phyloP scores from a whole-genome alignment of 1,140 invertebrate genomes.

The Zaprionus gabonicus region DNA sequence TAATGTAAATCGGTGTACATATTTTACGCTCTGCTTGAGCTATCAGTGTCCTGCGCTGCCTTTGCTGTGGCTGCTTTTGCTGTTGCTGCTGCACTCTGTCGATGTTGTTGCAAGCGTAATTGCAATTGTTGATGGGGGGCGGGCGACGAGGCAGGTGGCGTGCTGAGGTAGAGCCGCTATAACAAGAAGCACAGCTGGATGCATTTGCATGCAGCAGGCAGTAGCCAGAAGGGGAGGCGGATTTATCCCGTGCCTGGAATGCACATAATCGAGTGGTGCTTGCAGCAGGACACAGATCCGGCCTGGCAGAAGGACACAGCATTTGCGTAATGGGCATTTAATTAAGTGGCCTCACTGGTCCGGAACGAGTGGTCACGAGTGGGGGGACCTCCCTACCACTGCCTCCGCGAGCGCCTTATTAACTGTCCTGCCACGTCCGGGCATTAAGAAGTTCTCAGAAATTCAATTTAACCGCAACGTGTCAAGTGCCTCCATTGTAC shows the following conservation, averaged over 20 bases:
- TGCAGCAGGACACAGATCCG: slow-evolving; percentile 2
- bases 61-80: background rate
- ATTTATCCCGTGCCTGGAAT: slow-evolving; percentile 11
- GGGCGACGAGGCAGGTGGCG: no score
- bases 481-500: slow-evolving; percentile 11
- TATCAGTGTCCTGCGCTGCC: slow-evolving; percentile 26
- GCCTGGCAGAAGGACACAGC: slow-evolving; percentile 6
- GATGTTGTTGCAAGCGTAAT: slow-evolving; percentile 37
- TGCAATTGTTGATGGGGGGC: slow-evolving; percentile 32
- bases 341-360: slow-evolving; percentile 30
- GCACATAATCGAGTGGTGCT: slow-evolving; percentile 28
- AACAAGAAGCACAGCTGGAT: slow-evolving; percentile 33
- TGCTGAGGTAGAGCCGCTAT: background rate
- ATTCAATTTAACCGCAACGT: slow-evolving; percentile 21
- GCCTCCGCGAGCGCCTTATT: background rate
- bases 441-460: slow-evolving; percentile 13
- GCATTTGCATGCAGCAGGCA: slow-evolving; percentile 24
- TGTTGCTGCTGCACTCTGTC: slow-evolving; percentile 14
- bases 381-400: background rate
- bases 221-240: slow-evolving; percentile 2
- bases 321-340: slow-evolving; percentile 40
- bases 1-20: slow-evolving; percentile 16
- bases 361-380: slow-evolving; percentile 1
- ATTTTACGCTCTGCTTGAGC: slow-evolving; percentile 23
- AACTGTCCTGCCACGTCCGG: background rate